Evolutionary conservation across 1,140 invertebrate genomes (phyloP).

Genomic region (Drosophila takahashii): DNA sequence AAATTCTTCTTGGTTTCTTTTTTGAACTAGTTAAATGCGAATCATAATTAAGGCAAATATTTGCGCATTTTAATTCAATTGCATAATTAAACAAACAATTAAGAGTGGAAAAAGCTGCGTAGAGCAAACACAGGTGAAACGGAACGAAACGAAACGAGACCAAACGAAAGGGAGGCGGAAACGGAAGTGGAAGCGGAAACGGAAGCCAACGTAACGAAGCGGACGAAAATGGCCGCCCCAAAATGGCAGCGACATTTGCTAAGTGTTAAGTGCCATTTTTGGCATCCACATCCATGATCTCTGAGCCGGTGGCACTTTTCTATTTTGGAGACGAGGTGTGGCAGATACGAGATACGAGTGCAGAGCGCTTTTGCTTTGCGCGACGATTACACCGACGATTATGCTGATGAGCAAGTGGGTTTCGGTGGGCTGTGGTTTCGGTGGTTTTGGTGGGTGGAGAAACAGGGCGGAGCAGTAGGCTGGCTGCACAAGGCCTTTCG

Average conservation of each 20-base stretch:
- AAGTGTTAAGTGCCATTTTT: slow-evolving; percentile 58
- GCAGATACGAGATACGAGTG: slow-evolving; percentile 2
- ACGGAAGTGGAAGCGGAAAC: not conserved
- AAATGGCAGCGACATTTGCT: slow-evolving; percentile 53
- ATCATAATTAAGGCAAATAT: not conserved
- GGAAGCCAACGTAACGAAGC: not conserved
- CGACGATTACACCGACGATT: slow-evolving; percentile 58
- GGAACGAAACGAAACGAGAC: not conserved
- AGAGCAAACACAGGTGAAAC: not conserved
- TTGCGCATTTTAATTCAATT: too few relatives aligned
- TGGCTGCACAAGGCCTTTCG: slow-evolving; percentile 12
- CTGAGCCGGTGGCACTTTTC: slow-evolving; percentile 12
- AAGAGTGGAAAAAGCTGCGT: too few relatives aligned
- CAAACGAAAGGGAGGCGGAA: not conserved
- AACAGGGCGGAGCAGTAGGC: not conserved
- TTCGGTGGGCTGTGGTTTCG: not conserved
- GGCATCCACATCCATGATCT: slow-evolving; percentile 39
- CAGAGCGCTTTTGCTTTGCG: slow-evolving; percentile 8
- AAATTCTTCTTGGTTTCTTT: not conserved
- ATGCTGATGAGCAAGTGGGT: slow-evolving; percentile 47
- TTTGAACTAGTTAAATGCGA: too few relatives aligned
- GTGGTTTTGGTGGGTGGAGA: not conserved
- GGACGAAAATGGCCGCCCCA: slow-evolving; percentile 35
- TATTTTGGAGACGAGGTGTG: slow-evolving; percentile 13
- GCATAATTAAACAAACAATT: too few relatives aligned